Conservation (phyloP, 1,140 invertebrate genomes). For the Galendromus occidentalis region DNA sequence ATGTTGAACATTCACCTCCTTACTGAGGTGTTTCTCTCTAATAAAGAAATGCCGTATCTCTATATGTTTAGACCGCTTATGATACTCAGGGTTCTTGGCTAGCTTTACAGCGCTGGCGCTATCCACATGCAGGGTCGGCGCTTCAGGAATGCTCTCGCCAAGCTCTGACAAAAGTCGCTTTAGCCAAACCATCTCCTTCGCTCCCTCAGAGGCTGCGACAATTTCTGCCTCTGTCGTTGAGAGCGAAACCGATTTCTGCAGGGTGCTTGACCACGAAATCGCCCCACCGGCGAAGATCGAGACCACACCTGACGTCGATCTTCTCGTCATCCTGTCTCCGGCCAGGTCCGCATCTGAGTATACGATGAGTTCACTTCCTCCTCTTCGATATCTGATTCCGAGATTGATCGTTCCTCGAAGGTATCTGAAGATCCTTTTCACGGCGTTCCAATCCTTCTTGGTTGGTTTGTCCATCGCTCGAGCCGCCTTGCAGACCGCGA, state of each 20-base stretch:
- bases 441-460: conserved; percentile 22
- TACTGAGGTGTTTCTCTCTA: too few relatives aligned
- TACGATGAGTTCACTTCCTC: too few relatives aligned
- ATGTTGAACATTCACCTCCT: background rate
- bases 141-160: too few relatives aligned
- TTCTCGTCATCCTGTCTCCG: too few relatives aligned
- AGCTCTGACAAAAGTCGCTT: conserved; percentile 11
- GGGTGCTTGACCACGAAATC: conserved; percentile 23
- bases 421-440: conserved; percentile 20
- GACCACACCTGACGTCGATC: background rate
- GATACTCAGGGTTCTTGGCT: too few relatives aligned
- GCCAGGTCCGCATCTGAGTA: too few relatives aligned
- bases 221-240: conserved; percentile 27
- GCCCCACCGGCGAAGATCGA: conserved; percentile 21
- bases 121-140: background rate
- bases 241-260: conserved; percentile 23
- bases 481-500: conserved; percentile 19
- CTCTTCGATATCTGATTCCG: conserved; percentile 9
- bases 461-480: background rate
- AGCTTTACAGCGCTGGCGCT: background rate
- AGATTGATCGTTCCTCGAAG: conserved; percentile 21
- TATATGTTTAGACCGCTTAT: too few relatives aligned
- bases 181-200: conserved; percentile 24
- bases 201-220: conserved; percentile 25
- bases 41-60: too few relatives aligned